Evolutionary conservation across 35 echinoderm and acorn worm genomes (phyloP).

Genomic region (Anneissia japonica): DNA sequence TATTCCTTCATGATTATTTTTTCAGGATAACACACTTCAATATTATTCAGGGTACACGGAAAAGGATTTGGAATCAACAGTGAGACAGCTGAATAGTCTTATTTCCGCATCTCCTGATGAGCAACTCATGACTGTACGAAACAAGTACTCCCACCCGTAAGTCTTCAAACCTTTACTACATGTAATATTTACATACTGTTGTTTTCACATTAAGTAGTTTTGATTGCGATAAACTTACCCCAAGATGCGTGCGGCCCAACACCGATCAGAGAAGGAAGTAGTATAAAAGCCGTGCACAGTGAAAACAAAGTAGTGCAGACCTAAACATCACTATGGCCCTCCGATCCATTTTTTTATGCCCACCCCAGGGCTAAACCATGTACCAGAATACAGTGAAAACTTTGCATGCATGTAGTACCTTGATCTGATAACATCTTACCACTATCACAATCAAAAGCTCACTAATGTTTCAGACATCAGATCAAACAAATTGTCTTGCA

Average conservation of each 20-base stretch:
- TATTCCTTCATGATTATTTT: neutral
- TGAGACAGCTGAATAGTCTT: conserved; percentile 66
- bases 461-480: no score
- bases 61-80: conserved; percentile 31
- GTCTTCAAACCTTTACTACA: neutral
- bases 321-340: neutral
- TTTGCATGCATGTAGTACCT: no score
- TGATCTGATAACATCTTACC: no score
- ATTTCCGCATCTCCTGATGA: conserved; percentile 52
- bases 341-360: neutral
- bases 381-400: no score
- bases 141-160: conserved; percentile 97
- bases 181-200: no score
- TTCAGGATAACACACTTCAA: conserved; percentile 71
- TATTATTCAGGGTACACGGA: conserved; percentile 86
- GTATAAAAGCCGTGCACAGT: neutral
- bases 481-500: no score
- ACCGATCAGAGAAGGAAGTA: neutral
- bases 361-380: no score
- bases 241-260: no score
- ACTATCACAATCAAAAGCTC: no score
- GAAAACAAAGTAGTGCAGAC: neutral
- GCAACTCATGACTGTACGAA: conserved; percentile 78
- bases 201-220: no score
- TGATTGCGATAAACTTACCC: neutral